These are phyloP conservation scores for Pachymerium ferrugineum DNA, from an alignment of 2,888 invertebrate genomes.

Conservation along the genomic window DNA sequence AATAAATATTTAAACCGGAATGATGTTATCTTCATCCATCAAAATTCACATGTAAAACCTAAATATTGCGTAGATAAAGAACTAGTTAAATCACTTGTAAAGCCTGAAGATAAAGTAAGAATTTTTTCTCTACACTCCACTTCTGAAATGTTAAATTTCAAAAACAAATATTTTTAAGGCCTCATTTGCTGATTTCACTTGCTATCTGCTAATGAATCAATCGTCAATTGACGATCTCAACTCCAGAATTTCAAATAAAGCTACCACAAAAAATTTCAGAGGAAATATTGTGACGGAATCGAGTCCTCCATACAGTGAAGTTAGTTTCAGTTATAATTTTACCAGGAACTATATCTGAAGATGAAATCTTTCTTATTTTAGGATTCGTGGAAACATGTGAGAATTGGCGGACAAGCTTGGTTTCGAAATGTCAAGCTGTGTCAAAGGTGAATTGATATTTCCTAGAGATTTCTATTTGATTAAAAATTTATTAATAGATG, in stretches of 20 bases:
- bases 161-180: background rate
- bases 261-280: background rate
- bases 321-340: background rate
- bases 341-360: too few relatives aligned
- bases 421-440: constrained; percentile 20
- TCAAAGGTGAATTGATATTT: too few relatives aligned
- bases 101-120: background rate
- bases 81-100: background rate
- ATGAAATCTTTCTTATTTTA: background rate
- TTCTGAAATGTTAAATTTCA: background rate
- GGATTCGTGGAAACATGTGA: constrained; percentile 7
- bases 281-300: background rate
- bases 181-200: background rate
- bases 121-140: background rate
- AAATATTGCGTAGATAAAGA: background rate
- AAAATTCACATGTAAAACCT: background rate
- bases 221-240: background rate
- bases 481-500: constrained; percentile 14
- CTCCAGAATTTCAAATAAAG: background rate
- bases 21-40: background rate
- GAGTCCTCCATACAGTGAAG: background rate
- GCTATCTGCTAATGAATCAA: background rate
- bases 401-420: background rate
- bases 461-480: too few relatives aligned
- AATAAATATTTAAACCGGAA: background rate